Conservation (phyloP, 1,140 invertebrate genomes). For the Diachasma alloeum region DNA sequence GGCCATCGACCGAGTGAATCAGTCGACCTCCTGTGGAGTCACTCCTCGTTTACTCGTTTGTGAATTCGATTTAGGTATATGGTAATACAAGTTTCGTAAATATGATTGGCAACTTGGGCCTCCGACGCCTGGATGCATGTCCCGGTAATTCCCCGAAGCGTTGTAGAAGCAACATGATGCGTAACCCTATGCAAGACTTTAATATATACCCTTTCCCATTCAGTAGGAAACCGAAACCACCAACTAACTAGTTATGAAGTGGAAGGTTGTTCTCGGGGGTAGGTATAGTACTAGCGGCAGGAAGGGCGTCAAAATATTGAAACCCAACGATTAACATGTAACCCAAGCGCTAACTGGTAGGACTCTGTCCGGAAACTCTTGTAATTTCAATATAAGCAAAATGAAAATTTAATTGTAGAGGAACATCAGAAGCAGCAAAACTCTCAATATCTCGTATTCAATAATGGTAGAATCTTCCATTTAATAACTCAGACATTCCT, state of each 20-base stretch:
- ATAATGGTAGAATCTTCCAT: too few relatives aligned
- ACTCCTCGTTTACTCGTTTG: too few relatives aligned
- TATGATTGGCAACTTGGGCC: not conserved
- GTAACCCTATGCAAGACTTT: not conserved
- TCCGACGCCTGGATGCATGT: not conserved
- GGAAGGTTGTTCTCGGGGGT: not conserved
- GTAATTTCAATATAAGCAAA: too few relatives aligned
- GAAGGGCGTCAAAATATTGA: slow-evolving; percentile 24
- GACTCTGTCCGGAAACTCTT: not conserved
- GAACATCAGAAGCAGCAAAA: too few relatives aligned
- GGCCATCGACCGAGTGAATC: too few relatives aligned
- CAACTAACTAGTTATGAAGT: slow-evolving; percentile 23
- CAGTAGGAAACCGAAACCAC: slow-evolving; percentile 4
- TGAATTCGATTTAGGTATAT: not conserved
- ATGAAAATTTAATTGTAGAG: too few relatives aligned
- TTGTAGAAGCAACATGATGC: slow-evolving; percentile 1
- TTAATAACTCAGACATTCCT: too few relatives aligned
- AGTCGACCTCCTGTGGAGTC: too few relatives aligned
- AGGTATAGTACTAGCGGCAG: too few relatives aligned
- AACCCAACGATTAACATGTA: slow-evolving; percentile 25
- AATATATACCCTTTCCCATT: not conserved
- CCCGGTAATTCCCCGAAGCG: slow-evolving; percentile 10
- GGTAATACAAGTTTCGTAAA: not conserved
- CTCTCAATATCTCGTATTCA: too few relatives aligned
- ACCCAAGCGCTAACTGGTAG: not conserved